These are phyloP conservation scores for Meta bourneti DNA, from an alignment of 2,888 invertebrate genomes.

Conservation along the genomic window DNA sequence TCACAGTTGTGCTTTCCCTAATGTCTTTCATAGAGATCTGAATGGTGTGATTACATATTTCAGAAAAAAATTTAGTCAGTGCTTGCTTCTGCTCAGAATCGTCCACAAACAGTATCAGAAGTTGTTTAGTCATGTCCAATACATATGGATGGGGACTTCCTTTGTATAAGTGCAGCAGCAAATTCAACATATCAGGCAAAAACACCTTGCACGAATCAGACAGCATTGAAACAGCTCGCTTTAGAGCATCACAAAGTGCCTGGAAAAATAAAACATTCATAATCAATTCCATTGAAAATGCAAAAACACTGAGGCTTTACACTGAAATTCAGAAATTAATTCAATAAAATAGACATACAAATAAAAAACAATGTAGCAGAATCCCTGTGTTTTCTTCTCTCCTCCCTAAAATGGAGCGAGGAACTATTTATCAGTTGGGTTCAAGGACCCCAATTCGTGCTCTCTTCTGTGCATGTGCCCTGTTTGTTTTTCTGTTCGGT, in stretches of 20 bases:
- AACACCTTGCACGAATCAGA: conserved; percentile 87
- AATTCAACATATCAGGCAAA: conserved; percentile 86
- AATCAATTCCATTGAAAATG: neutral
- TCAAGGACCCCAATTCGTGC: too few relatives aligned
- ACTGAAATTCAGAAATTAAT: neutral
- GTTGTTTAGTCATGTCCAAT: conserved; percentile 88
- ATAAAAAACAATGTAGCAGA: too few relatives aligned
- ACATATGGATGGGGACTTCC: conserved; percentile 87
- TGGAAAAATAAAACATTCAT: conserved; percentile 80
- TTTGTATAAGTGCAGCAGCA: conserved; percentile 86
- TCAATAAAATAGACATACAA: neutral
- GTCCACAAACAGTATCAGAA: conserved; percentile 81
- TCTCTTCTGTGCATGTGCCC: too few relatives aligned
- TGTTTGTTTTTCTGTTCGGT: too few relatives aligned
- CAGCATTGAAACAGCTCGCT: conserved; percentile 87
- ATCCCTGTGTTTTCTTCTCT: too few relatives aligned
- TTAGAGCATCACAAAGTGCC: conserved; percentile 88
- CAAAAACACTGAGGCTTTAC: neutral
- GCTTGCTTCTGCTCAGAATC: conserved; percentile 79
- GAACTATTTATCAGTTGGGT: too few relatives aligned
- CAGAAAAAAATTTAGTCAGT: conserved; percentile 81
- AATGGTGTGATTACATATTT: conserved; percentile 79
- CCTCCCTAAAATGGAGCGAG: too few relatives aligned
- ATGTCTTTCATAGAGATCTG: conserved; percentile 79
- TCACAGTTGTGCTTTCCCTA: conserved; percentile 85